A percentile compares a stretch with the other conserved stretches of the same genome.
Evolutionary conservation across 1,140 invertebrate species (phyloP).

Genomic region (Aphelenchoides besseyi): DNA sequence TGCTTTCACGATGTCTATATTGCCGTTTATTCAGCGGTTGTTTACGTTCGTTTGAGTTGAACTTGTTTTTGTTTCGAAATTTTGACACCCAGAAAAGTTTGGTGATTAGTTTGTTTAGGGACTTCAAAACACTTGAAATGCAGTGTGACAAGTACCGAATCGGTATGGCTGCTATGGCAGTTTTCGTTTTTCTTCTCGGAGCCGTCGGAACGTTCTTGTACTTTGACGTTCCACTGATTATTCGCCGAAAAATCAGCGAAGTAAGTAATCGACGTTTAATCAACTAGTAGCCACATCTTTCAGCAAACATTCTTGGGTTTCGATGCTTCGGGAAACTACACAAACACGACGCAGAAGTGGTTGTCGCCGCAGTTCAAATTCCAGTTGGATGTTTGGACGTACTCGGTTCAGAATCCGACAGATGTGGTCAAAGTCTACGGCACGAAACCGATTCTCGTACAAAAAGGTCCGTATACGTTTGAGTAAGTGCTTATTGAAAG

Average conservation of each 20-base stretch:
- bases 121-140: too few species aligned
- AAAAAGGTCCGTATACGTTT: conserved; percentile 59
- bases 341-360: conserved; percentile 8
- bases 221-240: conserved; percentile 22
- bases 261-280: conserved; percentile 18
- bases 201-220: conserved; percentile 14
- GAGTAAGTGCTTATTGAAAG: conserved; percentile 32
- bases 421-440: conserved; percentile 44
- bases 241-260: conserved; percentile 17
- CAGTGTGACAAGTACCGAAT: not conserved
- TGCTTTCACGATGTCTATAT: too few species aligned
- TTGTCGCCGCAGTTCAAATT: conserved; percentile 16
- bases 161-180: not conserved
- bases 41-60: too few species aligned
- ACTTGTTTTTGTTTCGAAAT: too few species aligned
- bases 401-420: conserved; percentile 47
- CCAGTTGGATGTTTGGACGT: conserved; percentile 44
- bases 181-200: conserved; percentile 1
- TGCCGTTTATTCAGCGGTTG: too few species aligned
- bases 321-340: conserved; percentile 43
- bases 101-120: too few species aligned
- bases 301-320: conserved; percentile 30
- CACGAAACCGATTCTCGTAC: conserved; percentile 44
- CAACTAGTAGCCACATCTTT: too few species aligned
- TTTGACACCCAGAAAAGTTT: too few species aligned